Conservation (phyloP, 2,888 invertebrate genomes). For the Drosophila fungiperda region DNA sequence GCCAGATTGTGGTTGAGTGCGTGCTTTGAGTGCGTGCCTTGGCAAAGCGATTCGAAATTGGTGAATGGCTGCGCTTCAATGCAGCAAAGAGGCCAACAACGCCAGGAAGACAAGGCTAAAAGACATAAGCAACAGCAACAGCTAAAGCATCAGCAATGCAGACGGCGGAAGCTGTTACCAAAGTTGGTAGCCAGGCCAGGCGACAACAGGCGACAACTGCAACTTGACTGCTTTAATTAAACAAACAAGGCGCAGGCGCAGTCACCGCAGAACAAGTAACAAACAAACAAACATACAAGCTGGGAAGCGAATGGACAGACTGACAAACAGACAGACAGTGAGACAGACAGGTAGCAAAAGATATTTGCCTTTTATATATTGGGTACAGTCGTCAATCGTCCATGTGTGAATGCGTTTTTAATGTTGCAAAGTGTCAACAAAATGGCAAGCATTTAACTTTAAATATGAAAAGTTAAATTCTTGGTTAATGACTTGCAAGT, state of each 20-base stretch:
- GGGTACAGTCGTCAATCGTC: constrained; percentile 64
- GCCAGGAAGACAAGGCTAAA: constrained; percentile 1
- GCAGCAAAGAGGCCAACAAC: constrained; percentile 65
- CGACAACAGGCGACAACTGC: constrained; percentile 39
- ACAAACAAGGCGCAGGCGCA: constrained; percentile 64
- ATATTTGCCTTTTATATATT: constrained; percentile 31
- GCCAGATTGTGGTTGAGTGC: constrained; percentile 21
- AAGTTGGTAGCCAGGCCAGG: constrained; percentile 65
- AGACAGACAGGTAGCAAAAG: constrained; percentile 63
- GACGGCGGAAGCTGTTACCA: constrained; percentile 77
- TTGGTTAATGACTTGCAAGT: too few relatives aligned
- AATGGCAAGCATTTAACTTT: background rate
- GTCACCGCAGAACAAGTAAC: constrained; percentile 29
- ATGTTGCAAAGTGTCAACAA: constrained; percentile 28
- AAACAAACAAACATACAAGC: constrained; percentile 32
- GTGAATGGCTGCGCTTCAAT: constrained; percentile 77
- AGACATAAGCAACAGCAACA: constrained; percentile 5
- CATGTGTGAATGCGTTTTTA: constrained; percentile 26
- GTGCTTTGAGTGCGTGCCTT: constrained; percentile 44
- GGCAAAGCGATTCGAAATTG: constrained; percentile 56
- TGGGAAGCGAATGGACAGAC: constrained; percentile 2
- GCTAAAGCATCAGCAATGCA: constrained; percentile 26
- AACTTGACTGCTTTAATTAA: constrained; percentile 74
- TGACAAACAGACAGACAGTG: constrained; percentile 4
- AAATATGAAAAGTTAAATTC: background rate